Conservation (phyloP, 2,888 invertebrate genomes). For the Pheosia tremula region DNA sequence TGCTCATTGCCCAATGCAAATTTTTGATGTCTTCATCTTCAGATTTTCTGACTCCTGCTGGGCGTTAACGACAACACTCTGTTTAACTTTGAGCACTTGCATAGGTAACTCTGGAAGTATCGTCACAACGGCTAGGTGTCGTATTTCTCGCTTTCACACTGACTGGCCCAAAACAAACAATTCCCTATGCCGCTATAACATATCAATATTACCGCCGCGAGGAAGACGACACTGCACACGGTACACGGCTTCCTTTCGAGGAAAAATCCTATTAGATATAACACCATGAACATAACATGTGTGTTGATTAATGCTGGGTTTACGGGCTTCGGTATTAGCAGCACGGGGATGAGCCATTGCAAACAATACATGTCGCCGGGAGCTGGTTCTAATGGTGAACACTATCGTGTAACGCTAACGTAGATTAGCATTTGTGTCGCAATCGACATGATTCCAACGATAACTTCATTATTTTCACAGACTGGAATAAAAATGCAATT, state of each 20-base stretch:
- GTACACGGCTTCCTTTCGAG: slow-evolving; percentile 98
- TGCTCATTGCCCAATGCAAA: slow-evolving; percentile 31
- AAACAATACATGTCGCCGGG: slow-evolving; percentile 94
- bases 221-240: slow-evolving; percentile 97
- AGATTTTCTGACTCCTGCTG: slow-evolving; percentile 32
- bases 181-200: slow-evolving; percentile 98
- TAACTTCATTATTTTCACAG: slow-evolving; percentile 50
- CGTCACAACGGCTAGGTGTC: slow-evolving; percentile 65
- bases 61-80: slow-evolving; percentile 48
- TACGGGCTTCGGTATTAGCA: slow-evolving; percentile 98
- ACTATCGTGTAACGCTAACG: slow-evolving; percentile 44
- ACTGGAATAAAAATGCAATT: slow-evolving; percentile 28
- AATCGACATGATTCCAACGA: slow-evolving; percentile 64
- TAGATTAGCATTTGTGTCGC: slow-evolving; percentile 47
- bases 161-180: slow-evolving; percentile 95
- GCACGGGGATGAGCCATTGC: slow-evolving; percentile 98
- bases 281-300: slow-evolving; percentile 98
- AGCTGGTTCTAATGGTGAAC: slow-evolving; percentile 28
- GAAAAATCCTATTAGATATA: slow-evolving; percentile 98
- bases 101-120: slow-evolving; percentile 54
- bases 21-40: slow-evolving; percentile 28
- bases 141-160: slow-evolving; percentile 88
- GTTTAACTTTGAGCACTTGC: slow-evolving; percentile 67
- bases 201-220: slow-evolving; percentile 95
- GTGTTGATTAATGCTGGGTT: slow-evolving; percentile 98